phyloP scores from a whole-genome alignment of 35 echinoderm and acorn worm species.

The Hemicentrotus pulcherrimus region DNA sequence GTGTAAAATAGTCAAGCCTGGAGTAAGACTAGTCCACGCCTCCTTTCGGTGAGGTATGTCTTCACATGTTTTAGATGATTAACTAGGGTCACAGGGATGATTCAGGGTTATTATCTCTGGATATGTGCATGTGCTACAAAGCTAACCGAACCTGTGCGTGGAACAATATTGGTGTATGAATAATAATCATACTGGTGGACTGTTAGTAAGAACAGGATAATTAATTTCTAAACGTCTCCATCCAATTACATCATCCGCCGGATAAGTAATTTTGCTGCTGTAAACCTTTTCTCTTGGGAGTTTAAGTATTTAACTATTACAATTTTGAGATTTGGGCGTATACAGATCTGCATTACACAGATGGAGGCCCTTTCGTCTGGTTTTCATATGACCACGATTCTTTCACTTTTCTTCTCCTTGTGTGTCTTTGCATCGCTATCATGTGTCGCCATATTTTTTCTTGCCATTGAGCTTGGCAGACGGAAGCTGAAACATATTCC shows the following conservation, averaged over 20 bases:
- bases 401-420: neutral
- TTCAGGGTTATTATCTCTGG: neutral
- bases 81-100: neutral
- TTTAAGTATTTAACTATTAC: too few relatives aligned
- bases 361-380: neutral
- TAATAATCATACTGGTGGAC: too few relatives aligned
- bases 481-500: conserved; percentile 1
- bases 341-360: neutral
- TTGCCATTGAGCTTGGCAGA: neutral
- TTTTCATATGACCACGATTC: neutral
- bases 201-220: too few relatives aligned
- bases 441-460: neutral
- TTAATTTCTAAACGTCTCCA: too few relatives aligned
- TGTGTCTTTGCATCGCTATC: neutral
- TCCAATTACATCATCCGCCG: too few relatives aligned
- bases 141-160: too few relatives aligned
- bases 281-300: too few relatives aligned
- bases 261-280: too few relatives aligned
- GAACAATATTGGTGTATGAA: too few relatives aligned
- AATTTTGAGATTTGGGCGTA: too few relatives aligned
- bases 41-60: neutral
- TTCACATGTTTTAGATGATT: neutral
- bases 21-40: neutral
- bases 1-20: neutral
- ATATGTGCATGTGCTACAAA: neutral